A percentile compares a stretch with the other conserved stretches of the same genome.
Evolutionary conservation across 2,797 vertebrate genomes (phyloP).

Genomic region (Melanotaenia maccullochi): DNA sequence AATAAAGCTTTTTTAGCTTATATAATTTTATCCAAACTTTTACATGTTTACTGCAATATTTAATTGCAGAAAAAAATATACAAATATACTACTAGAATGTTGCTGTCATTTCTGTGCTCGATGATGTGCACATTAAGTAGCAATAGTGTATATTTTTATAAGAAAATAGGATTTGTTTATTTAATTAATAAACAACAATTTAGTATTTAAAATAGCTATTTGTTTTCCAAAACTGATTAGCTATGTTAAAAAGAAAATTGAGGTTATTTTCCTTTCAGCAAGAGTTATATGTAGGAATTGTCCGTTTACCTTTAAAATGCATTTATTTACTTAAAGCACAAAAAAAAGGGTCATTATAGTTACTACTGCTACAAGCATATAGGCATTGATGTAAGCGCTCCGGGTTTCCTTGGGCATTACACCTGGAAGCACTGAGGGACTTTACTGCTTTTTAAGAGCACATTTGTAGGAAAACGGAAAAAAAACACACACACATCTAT

Average conservation of each 20-base stretch:
- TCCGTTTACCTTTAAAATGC: background rate
- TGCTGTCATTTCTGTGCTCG: background rate
- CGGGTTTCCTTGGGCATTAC: slow-evolving; percentile 12
- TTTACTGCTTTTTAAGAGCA: slow-evolving; percentile 44
- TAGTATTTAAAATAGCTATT: background rate
- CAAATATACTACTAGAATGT: background rate
- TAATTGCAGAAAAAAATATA: background rate
- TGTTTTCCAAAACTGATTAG: background rate
- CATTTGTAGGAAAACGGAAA: slow-evolving; percentile 42
- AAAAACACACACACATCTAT: slow-evolving; percentile 18
- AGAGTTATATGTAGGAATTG: background rate
- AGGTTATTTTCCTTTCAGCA: background rate
- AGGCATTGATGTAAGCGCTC: background rate
- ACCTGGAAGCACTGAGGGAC: slow-evolving; percentile 47
- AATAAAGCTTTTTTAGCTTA: too few species aligned
- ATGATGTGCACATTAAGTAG: background rate
- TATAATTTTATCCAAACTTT: background rate
- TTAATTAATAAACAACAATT: too few species aligned
- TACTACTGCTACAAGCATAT: slow-evolving; percentile 16
- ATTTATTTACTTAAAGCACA: background rate
- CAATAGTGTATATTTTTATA: background rate
- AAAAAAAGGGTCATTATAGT: slow-evolving; percentile 6
- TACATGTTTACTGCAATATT: background rate
- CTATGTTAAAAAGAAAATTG: background rate
- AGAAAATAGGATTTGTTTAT: too few species aligned